phyloP scores from a whole-genome alignment of 1,140 invertebrate species.

The Diploscapter pachys region DNA sequence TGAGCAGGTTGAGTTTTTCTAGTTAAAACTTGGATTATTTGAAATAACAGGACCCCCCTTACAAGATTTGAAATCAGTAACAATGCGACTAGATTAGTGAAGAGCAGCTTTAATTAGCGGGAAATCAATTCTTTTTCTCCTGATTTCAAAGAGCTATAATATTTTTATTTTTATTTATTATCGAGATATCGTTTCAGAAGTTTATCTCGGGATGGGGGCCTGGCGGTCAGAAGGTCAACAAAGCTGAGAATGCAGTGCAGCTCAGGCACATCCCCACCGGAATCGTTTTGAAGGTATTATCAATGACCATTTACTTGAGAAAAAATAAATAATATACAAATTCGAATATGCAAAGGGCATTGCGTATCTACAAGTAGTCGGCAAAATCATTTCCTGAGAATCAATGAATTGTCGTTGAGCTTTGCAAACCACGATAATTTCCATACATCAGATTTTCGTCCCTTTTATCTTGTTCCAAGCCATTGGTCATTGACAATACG shows the following conservation, averaged over 20 bases:
- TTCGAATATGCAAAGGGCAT: too few relatives aligned
- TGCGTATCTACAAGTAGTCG: too few relatives aligned
- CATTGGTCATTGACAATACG: neutral
- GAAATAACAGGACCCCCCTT: too few relatives aligned
- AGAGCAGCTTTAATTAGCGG: neutral
- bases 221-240: conserved; percentile 52
- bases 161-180: neutral
- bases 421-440: too few relatives aligned
- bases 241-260: conserved; percentile 50
- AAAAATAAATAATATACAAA: too few relatives aligned
- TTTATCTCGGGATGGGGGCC: conserved; percentile 54
- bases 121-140: neutral
- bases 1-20: conserved; percentile 35
- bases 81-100: neutral
- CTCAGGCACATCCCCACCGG: conserved; percentile 46
- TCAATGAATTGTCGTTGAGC: too few relatives aligned
- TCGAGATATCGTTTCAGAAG: conserved; percentile 24
- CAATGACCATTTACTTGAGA: too few relatives aligned
- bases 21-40: neutral
- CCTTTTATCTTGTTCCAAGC: too few relatives aligned
- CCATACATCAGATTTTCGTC: too few relatives aligned
- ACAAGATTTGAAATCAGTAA: neutral
- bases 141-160: neutral
- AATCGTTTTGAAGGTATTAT: conserved; percentile 42
- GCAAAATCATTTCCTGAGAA: too few relatives aligned